Conservation (phyloP, 2,888 invertebrate species). For the Sepiola atlantica region DNA sequence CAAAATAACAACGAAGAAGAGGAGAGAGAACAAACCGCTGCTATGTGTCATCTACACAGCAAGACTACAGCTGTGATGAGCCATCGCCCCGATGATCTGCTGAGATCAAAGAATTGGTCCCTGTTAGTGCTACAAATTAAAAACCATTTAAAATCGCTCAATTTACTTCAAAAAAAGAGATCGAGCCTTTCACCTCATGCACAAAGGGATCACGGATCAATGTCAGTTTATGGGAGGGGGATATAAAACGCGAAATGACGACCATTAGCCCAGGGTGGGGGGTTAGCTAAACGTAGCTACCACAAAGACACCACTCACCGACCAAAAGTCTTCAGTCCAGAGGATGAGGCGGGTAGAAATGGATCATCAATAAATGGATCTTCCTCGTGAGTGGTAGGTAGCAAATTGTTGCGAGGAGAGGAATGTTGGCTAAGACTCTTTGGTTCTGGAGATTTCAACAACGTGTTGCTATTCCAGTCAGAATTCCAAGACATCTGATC, state of each 20-base stretch:
- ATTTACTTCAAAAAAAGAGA: no score
- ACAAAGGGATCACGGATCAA: not conserved
- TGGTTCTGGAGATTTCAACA: constrained; percentile 52
- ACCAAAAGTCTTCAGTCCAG: constrained; percentile 41
- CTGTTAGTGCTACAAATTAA: no score
- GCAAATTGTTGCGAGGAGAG: constrained; percentile 42
- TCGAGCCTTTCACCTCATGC: not conserved
- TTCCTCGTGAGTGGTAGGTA: constrained; percentile 65
- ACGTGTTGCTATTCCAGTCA: constrained; percentile 55
- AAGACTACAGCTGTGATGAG: no score
- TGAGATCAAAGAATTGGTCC: no score
- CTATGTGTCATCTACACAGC: no score
- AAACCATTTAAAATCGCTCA: no score
- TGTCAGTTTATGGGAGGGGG: not conserved
- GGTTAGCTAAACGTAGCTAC: not conserved
- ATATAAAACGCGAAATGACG: not conserved
- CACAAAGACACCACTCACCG: constrained; percentile 42
- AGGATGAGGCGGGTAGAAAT: constrained; percentile 53
- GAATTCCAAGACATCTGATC: constrained; percentile 44
- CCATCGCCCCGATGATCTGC: no score
- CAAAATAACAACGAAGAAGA: no score
- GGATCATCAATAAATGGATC: constrained; percentile 72
- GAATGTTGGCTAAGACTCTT: constrained; percentile 50
- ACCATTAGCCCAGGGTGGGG: not conserved
- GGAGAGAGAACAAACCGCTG: no score